These are phyloP conservation scores for Trachurus trachurus DNA, from an alignment of 2,797 vertebrate genomes.

Conservation along the genomic window DNA sequence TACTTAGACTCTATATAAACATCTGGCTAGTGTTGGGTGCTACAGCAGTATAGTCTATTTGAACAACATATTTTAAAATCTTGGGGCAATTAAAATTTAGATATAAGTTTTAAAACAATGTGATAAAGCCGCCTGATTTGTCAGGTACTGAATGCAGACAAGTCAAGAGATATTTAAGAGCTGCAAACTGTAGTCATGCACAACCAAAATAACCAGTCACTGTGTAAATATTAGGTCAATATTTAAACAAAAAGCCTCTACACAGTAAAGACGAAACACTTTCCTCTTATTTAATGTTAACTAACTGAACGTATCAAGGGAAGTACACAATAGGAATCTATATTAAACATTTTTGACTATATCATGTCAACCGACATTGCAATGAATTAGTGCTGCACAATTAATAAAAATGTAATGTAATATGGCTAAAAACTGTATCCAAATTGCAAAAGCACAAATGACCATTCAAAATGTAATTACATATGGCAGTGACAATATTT, in stretches of 20 bases:
- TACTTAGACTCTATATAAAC: background rate
- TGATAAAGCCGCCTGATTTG: background rate
- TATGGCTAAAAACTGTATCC: too few relatives aligned
- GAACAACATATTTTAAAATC: background rate
- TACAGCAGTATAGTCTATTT: background rate
- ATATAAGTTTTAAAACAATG: too few relatives aligned
- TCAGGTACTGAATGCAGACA: background rate
- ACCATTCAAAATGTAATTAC: too few relatives aligned
- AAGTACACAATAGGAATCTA: background rate
- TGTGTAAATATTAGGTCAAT: background rate
- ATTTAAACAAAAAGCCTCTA: too few relatives aligned
- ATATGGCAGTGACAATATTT: too few relatives aligned
- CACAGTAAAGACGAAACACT: background rate
- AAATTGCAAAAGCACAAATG: too few relatives aligned
- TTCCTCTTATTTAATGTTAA: background rate
- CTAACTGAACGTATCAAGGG: background rate
- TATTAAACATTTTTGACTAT: background rate
- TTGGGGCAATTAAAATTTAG: too few relatives aligned
- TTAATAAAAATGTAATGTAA: too few relatives aligned
- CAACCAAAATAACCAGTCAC: background rate
- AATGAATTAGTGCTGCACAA: background rate
- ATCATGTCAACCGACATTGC: background rate
- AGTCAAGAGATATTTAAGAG: background rate
- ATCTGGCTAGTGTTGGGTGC: background rate
- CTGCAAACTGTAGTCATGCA: background rate